Conservation (phyloP, 2,113 vertebrate genomes). For the Boulengeromyrus knoepffleri region DNA sequence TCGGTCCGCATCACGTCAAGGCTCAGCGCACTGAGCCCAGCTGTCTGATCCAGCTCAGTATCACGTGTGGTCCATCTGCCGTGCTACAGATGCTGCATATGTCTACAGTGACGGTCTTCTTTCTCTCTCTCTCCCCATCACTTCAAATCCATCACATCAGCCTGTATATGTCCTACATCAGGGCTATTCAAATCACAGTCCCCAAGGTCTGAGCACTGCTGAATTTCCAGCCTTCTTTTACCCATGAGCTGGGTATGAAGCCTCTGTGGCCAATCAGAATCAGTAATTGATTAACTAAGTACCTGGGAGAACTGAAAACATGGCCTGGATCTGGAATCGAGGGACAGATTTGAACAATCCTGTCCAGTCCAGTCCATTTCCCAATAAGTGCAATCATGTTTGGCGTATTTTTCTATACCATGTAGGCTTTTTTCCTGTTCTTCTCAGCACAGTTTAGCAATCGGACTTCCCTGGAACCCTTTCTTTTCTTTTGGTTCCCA, state of each 20-base stretch:
- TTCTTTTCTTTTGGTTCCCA: neutral
- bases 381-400: neutral
- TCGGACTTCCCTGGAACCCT: neutral
- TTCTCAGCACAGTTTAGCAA: slow-evolving; percentile 4
- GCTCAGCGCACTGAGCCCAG: neutral
- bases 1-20: neutral
- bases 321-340: neutral
- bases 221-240: neutral
- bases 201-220: neutral
- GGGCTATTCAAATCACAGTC: neutral
- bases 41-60: neutral
- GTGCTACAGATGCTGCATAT: neutral
- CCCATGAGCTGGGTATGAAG: neutral
- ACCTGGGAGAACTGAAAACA: neutral
- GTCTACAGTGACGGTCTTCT: neutral
- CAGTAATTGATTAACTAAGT: neutral
- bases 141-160: neutral
- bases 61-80: neutral
- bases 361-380: neutral
- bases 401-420: neutral
- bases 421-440: neutral
- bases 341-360: neutral
- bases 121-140: neutral
- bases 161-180: neutral
- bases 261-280: neutral